phyloP scores from a whole-genome alignment of 2,113 vertebrate genomes.

The Myotis yumanensis region DNA sequence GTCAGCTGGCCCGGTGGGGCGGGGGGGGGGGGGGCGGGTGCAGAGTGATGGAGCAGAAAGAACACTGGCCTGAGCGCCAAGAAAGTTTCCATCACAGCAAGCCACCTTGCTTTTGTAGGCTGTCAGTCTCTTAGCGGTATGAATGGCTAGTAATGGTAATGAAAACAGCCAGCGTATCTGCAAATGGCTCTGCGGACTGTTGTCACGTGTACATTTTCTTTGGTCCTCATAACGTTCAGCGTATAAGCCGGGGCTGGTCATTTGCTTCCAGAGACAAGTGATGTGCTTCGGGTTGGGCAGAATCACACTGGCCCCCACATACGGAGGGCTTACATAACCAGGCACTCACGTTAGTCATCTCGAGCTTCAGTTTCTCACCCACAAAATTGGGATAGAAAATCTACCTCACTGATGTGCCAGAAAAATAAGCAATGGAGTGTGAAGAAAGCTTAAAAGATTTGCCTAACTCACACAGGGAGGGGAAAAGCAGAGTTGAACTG shows the following conservation, averaged over 20 bases:
- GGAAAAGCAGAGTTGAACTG: background rate
- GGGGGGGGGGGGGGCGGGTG: background rate
- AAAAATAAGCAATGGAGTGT: background rate
- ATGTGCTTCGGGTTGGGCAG: background rate
- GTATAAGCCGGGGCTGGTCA: fast-evolving
- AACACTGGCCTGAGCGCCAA: background rate
- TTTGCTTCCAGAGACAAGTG: background rate
- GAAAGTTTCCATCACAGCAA: background rate
- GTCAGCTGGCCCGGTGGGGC: too few species aligned
- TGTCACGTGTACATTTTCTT: background rate
- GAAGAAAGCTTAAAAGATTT: background rate
- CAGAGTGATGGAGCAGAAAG: background rate
- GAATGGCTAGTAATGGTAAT: too few species aligned
- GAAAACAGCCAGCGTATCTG: background rate
- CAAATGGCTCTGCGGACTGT: background rate
- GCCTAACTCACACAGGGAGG: background rate
- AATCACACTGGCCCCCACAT: fast-evolving
- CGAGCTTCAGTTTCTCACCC: background rate
- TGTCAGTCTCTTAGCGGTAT: background rate
- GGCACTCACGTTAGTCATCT: background rate
- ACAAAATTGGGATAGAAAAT: background rate
- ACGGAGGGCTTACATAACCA: fast-evolving
- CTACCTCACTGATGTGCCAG: background rate
- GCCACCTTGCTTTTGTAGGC: background rate
- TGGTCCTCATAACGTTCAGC: fast-evolving